Conservation (phyloP, 2,888 invertebrate species). For the Phortica magna region DNA sequence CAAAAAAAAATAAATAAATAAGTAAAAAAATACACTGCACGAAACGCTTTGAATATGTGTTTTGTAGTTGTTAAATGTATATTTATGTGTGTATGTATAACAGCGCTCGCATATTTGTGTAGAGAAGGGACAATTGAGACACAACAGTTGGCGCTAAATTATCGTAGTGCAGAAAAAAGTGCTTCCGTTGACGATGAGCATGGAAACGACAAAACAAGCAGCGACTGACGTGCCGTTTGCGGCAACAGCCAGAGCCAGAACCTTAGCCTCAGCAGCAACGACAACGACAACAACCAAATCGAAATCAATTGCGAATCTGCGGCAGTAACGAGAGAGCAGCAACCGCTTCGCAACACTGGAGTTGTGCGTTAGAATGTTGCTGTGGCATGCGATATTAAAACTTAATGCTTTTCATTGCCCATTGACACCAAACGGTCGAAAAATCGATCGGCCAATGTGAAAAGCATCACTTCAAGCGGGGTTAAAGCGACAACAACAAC, state of each 20-base stretch:
- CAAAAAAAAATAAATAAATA: neutral
- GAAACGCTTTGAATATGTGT: neutral
- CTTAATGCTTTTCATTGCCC: neutral
- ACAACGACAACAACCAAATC: neutral
- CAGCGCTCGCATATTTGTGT: neutral
- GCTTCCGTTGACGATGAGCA: neutral
- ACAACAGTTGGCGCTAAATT: neutral
- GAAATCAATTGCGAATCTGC: neutral
- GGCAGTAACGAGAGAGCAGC: neutral
- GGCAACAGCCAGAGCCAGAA: no score
- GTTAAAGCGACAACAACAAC: neutral
- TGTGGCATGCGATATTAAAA: no score
- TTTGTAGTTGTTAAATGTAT: neutral
- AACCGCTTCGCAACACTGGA: neutral
- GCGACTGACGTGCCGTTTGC: neutral
- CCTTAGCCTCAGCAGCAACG: neutral
- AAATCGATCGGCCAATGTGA: neutral
- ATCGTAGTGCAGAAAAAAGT: neutral
- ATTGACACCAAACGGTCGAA: neutral
- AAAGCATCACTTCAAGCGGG: neutral
- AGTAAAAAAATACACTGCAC: slow-evolving; percentile 3
- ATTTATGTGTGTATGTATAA: neutral
- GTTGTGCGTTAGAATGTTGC: neutral
- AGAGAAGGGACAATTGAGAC: neutral
- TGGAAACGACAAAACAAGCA: neutral